These are phyloP conservation scores for Speoplatyrhinus poulsoni DNA, from an alignment of 2,113 vertebrate genomes.

Conservation along the genomic window DNA sequence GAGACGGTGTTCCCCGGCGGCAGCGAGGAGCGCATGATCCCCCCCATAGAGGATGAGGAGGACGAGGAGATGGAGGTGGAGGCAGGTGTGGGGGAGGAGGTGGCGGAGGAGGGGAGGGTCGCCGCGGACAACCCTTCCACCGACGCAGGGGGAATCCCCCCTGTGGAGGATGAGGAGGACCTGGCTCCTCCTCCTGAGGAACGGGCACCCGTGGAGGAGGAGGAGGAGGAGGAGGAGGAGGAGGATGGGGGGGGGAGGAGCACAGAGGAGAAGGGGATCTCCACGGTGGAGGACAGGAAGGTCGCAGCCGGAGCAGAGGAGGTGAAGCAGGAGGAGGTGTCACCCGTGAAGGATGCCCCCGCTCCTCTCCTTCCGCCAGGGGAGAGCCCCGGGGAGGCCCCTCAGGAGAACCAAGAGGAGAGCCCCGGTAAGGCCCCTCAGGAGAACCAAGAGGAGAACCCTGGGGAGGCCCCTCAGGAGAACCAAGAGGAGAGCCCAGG, in stretches of 20 bases:
- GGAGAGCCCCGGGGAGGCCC: not conserved
- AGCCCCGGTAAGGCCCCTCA: constrained; percentile 22
- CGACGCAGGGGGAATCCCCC: constrained; percentile 28
- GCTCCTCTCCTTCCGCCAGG: not conserved
- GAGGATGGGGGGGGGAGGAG: not conserved
- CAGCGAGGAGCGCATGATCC: constrained; percentile 71
- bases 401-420: constrained; percentile 7
- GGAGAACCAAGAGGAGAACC: constrained; percentile 24
- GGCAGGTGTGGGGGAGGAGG: not conserved
- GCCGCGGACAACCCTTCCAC: not conserved
- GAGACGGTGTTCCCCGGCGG: constrained; percentile 81
- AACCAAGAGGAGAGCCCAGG: constrained; percentile 10
- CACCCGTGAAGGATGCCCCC: not conserved
- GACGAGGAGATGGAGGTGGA: constrained; percentile 60
- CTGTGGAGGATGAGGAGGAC: constrained; percentile 39
- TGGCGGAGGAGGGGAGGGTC: constrained; percentile 8
- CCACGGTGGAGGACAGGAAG: not conserved
- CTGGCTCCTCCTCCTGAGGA: not conserved
- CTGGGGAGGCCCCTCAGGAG: constrained; percentile 22
- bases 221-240: not conserved
- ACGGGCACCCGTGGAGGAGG: constrained; percentile 22
- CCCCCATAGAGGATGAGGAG: constrained; percentile 68
- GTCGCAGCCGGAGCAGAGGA: not conserved
- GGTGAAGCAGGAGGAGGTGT: constrained; percentile 14
- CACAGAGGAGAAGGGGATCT: constrained; percentile 6